Percentiles rank a stretch among this genome's conserved stretches.
These are phyloP conservation scores for Microtus ochrogaster DNA, from an alignment of 2,113 vertebrate genomes.

Conservation along the genomic window DNA sequence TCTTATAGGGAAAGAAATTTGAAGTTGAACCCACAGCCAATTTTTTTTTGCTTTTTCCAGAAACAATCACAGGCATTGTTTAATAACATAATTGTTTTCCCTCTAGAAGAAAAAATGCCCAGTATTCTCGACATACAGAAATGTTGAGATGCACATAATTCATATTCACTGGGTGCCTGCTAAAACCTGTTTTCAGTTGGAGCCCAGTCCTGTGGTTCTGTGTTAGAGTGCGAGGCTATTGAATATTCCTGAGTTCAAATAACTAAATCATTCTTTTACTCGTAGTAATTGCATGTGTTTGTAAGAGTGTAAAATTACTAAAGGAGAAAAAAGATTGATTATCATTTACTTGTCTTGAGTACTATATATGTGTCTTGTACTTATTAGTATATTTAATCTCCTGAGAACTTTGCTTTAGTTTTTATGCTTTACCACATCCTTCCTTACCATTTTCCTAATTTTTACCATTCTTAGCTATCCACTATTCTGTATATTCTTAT, in stretches of 20 bases:
- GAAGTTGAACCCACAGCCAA: conserved; percentile 52
- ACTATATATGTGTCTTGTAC: background rate
- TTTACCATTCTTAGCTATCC: background rate
- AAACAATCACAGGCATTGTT: conserved; percentile 51
- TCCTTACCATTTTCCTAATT: background rate
- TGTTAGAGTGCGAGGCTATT: background rate
- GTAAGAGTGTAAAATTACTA: background rate
- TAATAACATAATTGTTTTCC: conserved; percentile 9
- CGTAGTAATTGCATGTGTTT: background rate
- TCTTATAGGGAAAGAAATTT: conserved; percentile 43
- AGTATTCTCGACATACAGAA: background rate
- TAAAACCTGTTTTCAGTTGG: background rate
- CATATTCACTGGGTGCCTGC: background rate
- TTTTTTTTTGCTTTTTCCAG: conserved; percentile 45
- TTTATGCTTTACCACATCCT: background rate
- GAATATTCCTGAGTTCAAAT: background rate
- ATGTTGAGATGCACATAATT: background rate
- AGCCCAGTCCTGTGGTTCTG: background rate
- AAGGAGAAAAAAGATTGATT: background rate
- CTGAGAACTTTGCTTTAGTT: background rate
- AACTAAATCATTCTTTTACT: conserved; percentile 8
- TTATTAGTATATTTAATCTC: background rate
- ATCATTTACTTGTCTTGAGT: background rate
- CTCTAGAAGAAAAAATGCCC: conserved; percentile 9
- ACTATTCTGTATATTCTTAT: background rate